Evolutionary conservation across 2,888 invertebrate genomes (phyloP).

Genomic region (Proisotoma minuta): DNA sequence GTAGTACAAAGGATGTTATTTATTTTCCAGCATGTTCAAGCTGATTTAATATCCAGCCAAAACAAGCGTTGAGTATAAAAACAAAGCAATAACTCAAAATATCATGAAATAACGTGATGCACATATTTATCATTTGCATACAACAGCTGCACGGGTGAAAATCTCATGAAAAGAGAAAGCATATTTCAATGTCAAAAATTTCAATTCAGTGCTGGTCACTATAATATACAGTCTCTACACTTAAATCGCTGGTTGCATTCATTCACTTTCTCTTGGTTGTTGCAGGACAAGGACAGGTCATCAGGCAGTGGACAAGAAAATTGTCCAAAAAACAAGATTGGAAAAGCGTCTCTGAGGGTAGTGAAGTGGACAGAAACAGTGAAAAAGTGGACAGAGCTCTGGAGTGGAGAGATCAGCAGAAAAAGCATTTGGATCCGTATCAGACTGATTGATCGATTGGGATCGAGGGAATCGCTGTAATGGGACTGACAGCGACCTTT

Average conservation of each 20-base stretch:
- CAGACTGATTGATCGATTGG: slow-evolving; percentile 46
- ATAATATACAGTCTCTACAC: neutral
- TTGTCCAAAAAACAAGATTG: slow-evolving; percentile 15
- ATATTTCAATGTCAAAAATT: neutral
- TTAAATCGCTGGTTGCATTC: neutral
- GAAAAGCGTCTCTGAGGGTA: slow-evolving; percentile 6
- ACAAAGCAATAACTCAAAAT: too few species aligned
- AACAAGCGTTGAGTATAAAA: too few species aligned
- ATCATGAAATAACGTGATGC: too few species aligned
- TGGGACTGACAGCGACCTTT: slow-evolving; percentile 32
- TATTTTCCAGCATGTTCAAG: too few species aligned
- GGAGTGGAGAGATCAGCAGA: slow-evolving; percentile 1
- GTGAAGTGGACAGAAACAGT: slow-evolving; percentile 13
- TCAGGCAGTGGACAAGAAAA: slow-evolving; percentile 11
- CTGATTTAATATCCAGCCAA: too few species aligned
- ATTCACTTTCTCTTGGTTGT: neutral
- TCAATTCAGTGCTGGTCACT: neutral
- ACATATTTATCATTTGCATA: too few species aligned
- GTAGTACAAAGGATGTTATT: too few species aligned
- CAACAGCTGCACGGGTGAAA: too few species aligned
- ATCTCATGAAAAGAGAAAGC: neutral
- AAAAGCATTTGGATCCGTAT: slow-evolving; percentile 11
- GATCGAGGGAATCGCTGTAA: slow-evolving; percentile 45
- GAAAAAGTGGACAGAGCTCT: neutral
- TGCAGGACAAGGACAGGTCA: neutral